Evolutionary conservation across 1,140 invertebrate genomes (phyloP).

Genomic region (Steinernema feltiae): DNA sequence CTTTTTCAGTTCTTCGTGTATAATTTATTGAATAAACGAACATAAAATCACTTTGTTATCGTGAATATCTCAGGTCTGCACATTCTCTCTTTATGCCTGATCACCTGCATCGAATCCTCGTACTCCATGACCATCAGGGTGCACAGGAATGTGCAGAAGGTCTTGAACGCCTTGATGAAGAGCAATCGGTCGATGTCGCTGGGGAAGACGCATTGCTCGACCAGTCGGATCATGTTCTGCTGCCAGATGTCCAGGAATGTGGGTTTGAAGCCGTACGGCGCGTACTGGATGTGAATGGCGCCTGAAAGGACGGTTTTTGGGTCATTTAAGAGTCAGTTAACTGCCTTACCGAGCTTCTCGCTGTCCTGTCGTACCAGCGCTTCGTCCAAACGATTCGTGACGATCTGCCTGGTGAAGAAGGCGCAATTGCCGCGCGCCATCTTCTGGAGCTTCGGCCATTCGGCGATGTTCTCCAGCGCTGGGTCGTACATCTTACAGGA

Average conservation of each 20-base stretch:
- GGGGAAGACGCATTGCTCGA: background rate
- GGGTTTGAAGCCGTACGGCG: conserved; percentile 3
- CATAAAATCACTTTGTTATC: background rate
- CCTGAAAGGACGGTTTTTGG: background rate
- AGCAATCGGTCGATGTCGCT: background rate
- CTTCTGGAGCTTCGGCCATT: background rate
- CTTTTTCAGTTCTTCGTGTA: too few species aligned
- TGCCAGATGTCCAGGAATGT: background rate
- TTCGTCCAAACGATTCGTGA: background rate
- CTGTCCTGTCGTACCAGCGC: background rate
- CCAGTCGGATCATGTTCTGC: background rate
- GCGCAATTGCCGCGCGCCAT: background rate
- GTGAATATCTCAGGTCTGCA: background rate
- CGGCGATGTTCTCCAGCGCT: background rate
- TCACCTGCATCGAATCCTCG: background rate
- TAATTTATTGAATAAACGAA: too few species aligned
- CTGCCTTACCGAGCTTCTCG: background rate
- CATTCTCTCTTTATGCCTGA: background rate
- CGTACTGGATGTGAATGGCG: background rate
- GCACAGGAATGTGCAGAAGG: background rate
- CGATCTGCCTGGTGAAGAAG: conserved; percentile 2
- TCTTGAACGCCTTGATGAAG: background rate
- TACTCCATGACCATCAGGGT: background rate
- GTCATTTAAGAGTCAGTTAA: background rate
- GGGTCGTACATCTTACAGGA: conserved; percentile 5